Conservation (phyloP, 2,797 vertebrate species). For the Dromococcyx pavoninus region DNA sequence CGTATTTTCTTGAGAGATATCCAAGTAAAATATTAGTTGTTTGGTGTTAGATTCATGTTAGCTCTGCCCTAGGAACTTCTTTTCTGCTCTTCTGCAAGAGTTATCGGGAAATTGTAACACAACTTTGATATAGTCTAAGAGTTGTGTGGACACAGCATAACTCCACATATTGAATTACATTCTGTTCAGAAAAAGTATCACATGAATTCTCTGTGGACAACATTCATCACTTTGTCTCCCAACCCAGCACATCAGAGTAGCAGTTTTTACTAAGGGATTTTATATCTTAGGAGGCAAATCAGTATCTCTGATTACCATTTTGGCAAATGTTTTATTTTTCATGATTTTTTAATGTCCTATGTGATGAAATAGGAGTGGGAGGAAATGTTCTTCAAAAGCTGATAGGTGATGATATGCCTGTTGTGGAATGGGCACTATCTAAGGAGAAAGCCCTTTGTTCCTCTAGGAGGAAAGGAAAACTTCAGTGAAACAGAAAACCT, state of each 20-base stretch:
- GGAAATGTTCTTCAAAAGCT: constrained; percentile 2
- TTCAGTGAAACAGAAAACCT: constrained; percentile 37
- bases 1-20: background rate
- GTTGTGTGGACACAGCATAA: background rate
- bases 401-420: background rate
- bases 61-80: background rate
- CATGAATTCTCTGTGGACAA: background rate
- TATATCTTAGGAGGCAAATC: background rate
- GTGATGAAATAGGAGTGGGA: background rate
- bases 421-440: background rate
- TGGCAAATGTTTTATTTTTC: background rate
- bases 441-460: constrained; percentile 19
- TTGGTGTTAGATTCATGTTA: background rate
- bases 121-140: background rate
- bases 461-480: background rate
- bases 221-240: background rate
- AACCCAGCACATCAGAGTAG: background rate
- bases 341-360: background rate
- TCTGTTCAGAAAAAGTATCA: background rate
- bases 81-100: background rate
- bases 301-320: background rate
- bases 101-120: background rate
- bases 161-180: background rate
- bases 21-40: background rate
- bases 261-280: background rate